Conservation (phyloP, 2,888 invertebrate species). For the Napeogenes sylphis region DNA sequence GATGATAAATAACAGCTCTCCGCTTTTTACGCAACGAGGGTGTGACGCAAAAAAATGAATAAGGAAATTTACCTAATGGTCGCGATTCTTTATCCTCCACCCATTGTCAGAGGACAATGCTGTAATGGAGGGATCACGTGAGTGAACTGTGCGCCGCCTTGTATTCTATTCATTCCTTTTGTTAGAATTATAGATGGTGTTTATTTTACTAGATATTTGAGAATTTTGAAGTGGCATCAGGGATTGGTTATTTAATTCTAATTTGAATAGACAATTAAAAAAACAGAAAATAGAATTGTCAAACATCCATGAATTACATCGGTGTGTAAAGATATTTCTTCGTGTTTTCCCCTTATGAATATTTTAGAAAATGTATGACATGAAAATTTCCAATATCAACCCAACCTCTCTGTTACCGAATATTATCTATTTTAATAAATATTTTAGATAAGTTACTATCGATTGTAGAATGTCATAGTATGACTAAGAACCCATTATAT, state of each 20-base stretch:
- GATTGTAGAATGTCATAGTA: too few relatives aligned
- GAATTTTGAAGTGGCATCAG: neutral
- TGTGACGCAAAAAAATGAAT: slow-evolving; percentile 75
- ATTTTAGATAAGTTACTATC: too few relatives aligned
- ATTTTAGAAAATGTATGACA: too few relatives aligned
- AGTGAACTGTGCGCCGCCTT: slow-evolving; percentile 55
- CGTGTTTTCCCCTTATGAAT: too few relatives aligned
- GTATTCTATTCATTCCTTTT: slow-evolving; percentile 44
- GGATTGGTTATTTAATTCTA: neutral
- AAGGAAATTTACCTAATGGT: slow-evolving; percentile 78
- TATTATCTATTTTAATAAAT: too few relatives aligned
- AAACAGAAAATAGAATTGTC: too few relatives aligned
- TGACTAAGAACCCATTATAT: too few relatives aligned
- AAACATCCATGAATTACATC: too few relatives aligned
- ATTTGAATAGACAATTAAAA: too few relatives aligned
- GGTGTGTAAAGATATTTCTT: too few relatives aligned
- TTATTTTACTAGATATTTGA: slow-evolving; percentile 7
- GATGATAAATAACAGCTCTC: slow-evolving; percentile 69
- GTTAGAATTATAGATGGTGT: slow-evolving; percentile 11
- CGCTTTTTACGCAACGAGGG: slow-evolving; percentile 66
- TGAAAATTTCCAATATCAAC: too few relatives aligned
- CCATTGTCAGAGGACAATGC: slow-evolving; percentile 75
- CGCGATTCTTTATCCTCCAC: slow-evolving; percentile 73
- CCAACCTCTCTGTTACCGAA: too few relatives aligned
- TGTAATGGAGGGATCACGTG: slow-evolving; percentile 76